Base-by-base conservation (phyloP, 2,113 vertebrate genomes). In the Seriola aureovittata region DNA sequence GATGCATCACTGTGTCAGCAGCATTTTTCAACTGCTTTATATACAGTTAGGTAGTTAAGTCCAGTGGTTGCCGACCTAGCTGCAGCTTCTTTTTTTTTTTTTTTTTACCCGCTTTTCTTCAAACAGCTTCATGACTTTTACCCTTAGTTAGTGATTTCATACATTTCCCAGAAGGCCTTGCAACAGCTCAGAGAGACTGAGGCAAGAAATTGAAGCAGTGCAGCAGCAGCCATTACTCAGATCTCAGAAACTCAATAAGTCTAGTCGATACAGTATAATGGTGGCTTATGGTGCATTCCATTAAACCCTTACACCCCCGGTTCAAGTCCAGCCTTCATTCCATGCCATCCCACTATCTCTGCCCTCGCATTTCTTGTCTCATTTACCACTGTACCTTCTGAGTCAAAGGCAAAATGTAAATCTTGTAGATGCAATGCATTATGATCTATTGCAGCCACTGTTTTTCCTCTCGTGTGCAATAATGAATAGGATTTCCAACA, bases 401-500 rank as follows among this genome's bases (percentile, higher is more conserved):
- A 58, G 29, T 13, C 23, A 17, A 52, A 70, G 11, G 5, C n/a
- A 19, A 55, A 62, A 10, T 17, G 40, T 10, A 42, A 21, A 44
- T 38, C 29, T 55, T 13, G 10, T 23, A 8, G 78, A 5, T 12
- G 25, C 19, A 42, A 0, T n/a, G 42, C 23, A 60, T 44, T 58
- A 17, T 23, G 29, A 12, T 40, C 9, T 19, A 23, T 6, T 48
- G 23, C 32, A 60, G 70, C 66, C n/a, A 34, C 46, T 38, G 3
- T n/a, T 38, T 14, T 17, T 19, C 38, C 25, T 46, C 36, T 73
- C 6, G 5, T 63, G 50, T 68, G 63, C 67, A 19, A 55, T 48
- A 42, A 60, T 16, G 16, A 69, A 36, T 4, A 34, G 32, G 32
- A 40, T 81, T 71, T 68, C 38, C 34, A 54, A 34, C 23, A 68